These are phyloP conservation scores for Aselliscus stoliczkanus DNA, from an alignment of 2,797 vertebrate species.

Conservation along the genomic window DNA sequence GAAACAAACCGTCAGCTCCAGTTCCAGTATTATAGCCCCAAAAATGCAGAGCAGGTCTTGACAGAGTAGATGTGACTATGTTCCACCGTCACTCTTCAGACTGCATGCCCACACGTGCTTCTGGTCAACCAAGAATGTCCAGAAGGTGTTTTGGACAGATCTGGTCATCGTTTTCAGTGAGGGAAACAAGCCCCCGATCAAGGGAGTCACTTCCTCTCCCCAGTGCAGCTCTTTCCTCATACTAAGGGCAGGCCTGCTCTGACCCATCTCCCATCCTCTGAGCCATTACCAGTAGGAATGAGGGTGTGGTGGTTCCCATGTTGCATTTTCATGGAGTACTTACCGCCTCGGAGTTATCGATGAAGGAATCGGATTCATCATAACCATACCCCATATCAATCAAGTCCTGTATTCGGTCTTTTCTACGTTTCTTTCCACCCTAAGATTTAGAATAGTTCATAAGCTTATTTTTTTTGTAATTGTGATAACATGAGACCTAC, in stretches of 20 bases:
- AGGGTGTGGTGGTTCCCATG: not conserved
- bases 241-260: not conserved
- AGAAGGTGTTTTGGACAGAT: not conserved
- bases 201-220: not conserved
- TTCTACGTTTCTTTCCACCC: slow-evolving; percentile 87
- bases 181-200: not conserved
- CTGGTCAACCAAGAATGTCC: not conserved
- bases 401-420: slow-evolving; percentile 93
- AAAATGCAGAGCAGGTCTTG: not conserved
- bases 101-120: not conserved
- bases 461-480: not conserved
- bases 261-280: not conserved
- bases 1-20: slow-evolving; percentile 14
- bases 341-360: slow-evolving; percentile 98
- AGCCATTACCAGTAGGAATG: not conserved
- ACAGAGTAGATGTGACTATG: not conserved
- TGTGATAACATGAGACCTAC: not conserved
- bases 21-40: not conserved
- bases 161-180: not conserved
- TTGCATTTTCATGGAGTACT: slow-evolving; percentile 75
- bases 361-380: slow-evolving; percentile 96
- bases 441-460: slow-evolving; percentile 70
- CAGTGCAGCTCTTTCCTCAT: not conserved
- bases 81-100: not conserved
- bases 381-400: slow-evolving; percentile 97